These are phyloP conservation scores for Heliconius congener DNA, from an alignment of 1,140 invertebrate genomes.

Conservation along the genomic window DNA sequence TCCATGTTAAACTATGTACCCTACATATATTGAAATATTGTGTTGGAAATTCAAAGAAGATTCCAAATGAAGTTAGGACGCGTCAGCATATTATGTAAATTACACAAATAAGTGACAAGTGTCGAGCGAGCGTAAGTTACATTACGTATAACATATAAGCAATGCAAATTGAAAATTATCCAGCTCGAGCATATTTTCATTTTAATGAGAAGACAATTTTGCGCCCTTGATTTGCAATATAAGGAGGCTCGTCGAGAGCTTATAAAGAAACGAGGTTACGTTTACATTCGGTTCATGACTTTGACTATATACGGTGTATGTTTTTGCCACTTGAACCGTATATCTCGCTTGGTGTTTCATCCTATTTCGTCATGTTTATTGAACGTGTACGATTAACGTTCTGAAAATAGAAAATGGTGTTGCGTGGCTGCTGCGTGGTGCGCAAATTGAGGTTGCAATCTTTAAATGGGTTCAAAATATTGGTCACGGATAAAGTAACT, in stretches of 20 bases:
- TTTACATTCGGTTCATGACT: conserved; percentile 57
- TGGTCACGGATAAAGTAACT: not conserved
- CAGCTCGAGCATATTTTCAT: conserved; percentile 29
- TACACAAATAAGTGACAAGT: not conserved
- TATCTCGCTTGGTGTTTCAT: conserved; percentile 26
- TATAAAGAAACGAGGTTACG: conserved; percentile 63
- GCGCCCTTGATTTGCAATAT: conserved; percentile 58
- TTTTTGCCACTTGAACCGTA: conserved; percentile 33
- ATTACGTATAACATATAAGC: not conserved
- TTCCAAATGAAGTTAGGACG: not conserved
- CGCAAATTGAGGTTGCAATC: not conserved
- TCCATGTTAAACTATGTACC: too few species aligned
- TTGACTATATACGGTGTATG: conserved; percentile 50
- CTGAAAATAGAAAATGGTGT: conserved; percentile 3
- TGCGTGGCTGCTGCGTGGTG: not conserved
- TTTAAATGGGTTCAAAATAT: not conserved
- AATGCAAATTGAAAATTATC: conserved; percentile 29
- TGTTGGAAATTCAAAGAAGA: not conserved
- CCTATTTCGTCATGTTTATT: conserved; percentile 28
- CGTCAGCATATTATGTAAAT: not conserved
- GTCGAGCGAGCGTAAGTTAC: not conserved
- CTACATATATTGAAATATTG: not conserved
- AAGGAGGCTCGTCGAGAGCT: conserved; percentile 54
- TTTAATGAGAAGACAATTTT: conserved; percentile 53
- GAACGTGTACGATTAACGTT: conserved; percentile 15